Evolutionary conservation across 2,888 invertebrate genomes (phyloP).

Genomic region (Mayetiola destructor): DNA sequence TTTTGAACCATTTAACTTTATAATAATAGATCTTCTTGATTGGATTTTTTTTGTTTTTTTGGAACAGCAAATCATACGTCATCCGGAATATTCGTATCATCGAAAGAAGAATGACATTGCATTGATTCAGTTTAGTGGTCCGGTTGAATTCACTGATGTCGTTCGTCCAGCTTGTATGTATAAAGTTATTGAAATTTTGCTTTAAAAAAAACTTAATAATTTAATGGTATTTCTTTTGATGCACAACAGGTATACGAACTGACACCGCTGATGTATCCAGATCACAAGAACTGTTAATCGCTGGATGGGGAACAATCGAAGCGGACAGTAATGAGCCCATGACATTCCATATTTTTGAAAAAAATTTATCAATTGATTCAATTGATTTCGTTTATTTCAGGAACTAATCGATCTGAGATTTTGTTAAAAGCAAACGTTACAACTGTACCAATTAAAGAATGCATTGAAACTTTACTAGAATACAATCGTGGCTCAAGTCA

Average conservation of each 20-base stretch:
- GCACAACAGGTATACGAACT: constrained; percentile 22
- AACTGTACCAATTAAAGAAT: constrained; percentile 15
- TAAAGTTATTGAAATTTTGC: too few relatives aligned
- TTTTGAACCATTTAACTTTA: not conserved
- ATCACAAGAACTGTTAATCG: constrained; percentile 18
- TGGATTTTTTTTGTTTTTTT: not conserved
- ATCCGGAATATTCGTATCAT: not conserved
- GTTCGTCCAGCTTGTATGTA: constrained; percentile 3
- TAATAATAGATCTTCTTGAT: not conserved
- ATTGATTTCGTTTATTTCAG: not conserved
- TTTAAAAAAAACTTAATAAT: too few relatives aligned
- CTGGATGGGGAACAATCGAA: constrained; percentile 23
- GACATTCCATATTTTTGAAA: not conserved
- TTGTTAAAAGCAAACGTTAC: constrained; percentile 22
- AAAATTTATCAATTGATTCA: not conserved
- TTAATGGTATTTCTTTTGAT: too few relatives aligned
- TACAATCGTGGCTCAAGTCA: not conserved
- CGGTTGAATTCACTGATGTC: not conserved
- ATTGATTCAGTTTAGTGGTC: not conserved
- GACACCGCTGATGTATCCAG: constrained; percentile 17
- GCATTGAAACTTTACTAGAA: constrained; percentile 18
- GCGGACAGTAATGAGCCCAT: constrained; percentile 17
- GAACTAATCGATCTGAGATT: not conserved
- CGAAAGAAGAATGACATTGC: not conserved
- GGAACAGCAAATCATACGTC: not conserved